Conservation (phyloP, 2,888 invertebrate species). For the Tinea semifulvella region DNA sequence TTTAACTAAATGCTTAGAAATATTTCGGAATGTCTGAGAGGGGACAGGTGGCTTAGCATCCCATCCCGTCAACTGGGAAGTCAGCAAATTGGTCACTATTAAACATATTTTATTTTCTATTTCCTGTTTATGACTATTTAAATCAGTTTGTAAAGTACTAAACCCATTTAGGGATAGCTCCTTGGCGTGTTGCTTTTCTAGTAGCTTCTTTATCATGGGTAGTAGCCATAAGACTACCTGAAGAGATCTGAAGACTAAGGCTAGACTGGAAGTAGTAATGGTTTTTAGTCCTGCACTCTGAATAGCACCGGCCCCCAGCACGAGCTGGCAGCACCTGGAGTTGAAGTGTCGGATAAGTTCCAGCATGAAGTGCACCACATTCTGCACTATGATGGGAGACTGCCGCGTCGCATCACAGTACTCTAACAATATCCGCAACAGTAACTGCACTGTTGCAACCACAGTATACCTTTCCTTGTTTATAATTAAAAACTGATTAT, state of each 20-base stretch:
- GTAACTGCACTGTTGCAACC: conserved; percentile 83
- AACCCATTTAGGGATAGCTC: conserved; percentile 63
- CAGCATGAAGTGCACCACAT: conserved; percentile 84
- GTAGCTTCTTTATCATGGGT: conserved; percentile 75
- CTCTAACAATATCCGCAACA: conserved; percentile 90
- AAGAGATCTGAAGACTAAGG: conserved; percentile 83
- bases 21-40: conserved; percentile 86
- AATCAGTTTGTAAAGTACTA: conserved; percentile 79
- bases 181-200: conserved; percentile 68
- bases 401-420: conserved; percentile 87
- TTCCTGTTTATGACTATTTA: conserved; percentile 90
- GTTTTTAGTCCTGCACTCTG: conserved; percentile 93
- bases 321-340: conserved; percentile 90
- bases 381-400: conserved; percentile 80
- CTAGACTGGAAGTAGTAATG: conserved; percentile 94
- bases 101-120: conserved; percentile 90
- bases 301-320: conserved; percentile 96
- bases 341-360: conserved; percentile 89
- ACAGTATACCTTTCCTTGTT: conserved; percentile 79
- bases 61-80: conserved; percentile 85
- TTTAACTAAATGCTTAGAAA: conserved; percentile 88
- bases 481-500: conserved; percentile 68
- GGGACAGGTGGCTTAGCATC: conserved; percentile 96
- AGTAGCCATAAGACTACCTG: conserved; percentile 84
- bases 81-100: conserved; percentile 87